Evolutionary conservation across 2,888 invertebrate genomes (phyloP).

Genomic region (Nomada ruficornis): DNA sequence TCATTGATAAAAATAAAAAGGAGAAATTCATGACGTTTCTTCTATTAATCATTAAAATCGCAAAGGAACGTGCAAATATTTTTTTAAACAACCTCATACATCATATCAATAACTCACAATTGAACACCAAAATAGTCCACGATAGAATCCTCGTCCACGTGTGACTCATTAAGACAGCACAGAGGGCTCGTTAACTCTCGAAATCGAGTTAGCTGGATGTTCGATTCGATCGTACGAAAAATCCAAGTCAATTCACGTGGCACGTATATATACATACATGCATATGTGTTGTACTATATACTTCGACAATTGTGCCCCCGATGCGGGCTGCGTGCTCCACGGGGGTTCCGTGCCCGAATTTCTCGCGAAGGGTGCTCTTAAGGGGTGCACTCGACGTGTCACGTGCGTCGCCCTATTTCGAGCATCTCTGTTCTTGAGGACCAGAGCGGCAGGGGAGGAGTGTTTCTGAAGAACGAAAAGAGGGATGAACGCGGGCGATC

Average conservation of each 20-base stretch:
- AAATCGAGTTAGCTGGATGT: conserved; percentile 64
- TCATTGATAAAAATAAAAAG: too few species aligned
- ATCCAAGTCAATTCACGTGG: conserved; percentile 63
- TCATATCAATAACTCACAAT: not conserved
- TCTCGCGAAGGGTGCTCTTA: conserved; percentile 50
- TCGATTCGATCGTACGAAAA: conserved; percentile 54
- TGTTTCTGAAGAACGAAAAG: conserved; percentile 35
- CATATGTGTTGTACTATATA: not conserved
- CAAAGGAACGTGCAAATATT: not conserved
- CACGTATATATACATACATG: not conserved
- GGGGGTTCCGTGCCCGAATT: conserved; percentile 57
- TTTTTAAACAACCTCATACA: not conserved
- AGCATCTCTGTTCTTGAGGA: conserved; percentile 30
- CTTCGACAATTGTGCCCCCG: conserved; percentile 49
- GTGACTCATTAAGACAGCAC: conserved; percentile 47
- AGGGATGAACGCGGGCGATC: conserved; percentile 38
- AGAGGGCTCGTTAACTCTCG: conserved; percentile 62
- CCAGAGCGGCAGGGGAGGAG: not conserved
- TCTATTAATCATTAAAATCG: not conserved
- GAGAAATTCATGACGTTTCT: not conserved
- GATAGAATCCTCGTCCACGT: not conserved
- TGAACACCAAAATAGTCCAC: not conserved
- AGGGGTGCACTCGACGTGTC: conserved; percentile 39
- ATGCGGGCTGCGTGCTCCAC: conserved; percentile 55
- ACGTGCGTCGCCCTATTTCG: conserved; percentile 61